Conservation (phyloP, 2,113 vertebrate species). For the Machaerirhynchus nigripectus region DNA sequence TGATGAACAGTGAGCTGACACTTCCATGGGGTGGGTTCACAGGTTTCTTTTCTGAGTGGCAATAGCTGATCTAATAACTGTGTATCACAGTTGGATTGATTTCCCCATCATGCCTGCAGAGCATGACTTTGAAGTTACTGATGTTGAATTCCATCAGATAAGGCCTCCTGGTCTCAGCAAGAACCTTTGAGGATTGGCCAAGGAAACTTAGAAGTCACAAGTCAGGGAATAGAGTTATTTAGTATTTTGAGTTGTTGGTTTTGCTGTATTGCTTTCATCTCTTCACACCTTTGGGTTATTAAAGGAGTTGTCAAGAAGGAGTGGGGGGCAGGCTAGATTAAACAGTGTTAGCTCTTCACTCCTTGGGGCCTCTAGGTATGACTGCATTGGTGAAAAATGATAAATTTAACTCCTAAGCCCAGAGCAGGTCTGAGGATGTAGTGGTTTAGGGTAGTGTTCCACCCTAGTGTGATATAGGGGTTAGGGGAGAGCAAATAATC, state of each 20-base stretch:
- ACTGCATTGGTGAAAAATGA: background rate
- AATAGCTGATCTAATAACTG: background rate
- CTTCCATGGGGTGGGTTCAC: background rate
- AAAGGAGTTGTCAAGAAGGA: background rate
- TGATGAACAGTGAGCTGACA: background rate
- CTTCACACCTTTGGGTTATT: background rate
- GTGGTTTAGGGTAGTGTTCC: background rate
- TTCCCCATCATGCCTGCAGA: background rate
- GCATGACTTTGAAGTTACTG: slow-evolving; percentile 40
- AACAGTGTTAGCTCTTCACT: background rate
- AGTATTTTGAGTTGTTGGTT: background rate
- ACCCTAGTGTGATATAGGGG: accelerated
- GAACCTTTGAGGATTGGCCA: slow-evolving; percentile 47
- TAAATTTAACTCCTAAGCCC: background rate
- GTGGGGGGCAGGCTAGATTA: background rate
- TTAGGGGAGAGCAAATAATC: background rate
- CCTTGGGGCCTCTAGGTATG: background rate
- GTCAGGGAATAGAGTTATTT: background rate
- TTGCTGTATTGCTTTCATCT: slow-evolving; percentile 1
- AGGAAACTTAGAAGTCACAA: slow-evolving; percentile 11
- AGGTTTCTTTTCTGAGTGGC: background rate
- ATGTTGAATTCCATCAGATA: slow-evolving; percentile 52
- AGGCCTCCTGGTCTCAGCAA: slow-evolving; percentile 20
- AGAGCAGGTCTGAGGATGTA: background rate
- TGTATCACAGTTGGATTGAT: background rate